Conservation (phyloP, 2,888 invertebrate genomes). For the Malacosoma neustria region DNA sequence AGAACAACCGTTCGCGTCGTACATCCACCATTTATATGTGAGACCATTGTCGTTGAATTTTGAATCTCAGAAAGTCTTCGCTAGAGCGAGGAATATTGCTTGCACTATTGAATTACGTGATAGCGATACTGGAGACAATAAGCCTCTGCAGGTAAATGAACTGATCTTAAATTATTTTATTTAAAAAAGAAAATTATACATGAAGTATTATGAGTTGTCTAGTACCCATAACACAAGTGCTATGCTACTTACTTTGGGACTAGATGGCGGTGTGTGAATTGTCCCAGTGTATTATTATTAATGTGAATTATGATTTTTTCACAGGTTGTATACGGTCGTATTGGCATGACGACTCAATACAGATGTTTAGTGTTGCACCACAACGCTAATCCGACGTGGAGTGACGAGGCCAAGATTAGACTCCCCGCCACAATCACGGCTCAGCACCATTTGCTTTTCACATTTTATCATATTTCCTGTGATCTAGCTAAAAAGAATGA, state of each 20-base stretch:
- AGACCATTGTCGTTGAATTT: constrained; percentile 91
- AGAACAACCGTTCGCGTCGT: constrained; percentile 88
- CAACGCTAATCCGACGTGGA: constrained; percentile 91
- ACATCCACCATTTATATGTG: constrained; percentile 92
- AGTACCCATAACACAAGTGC: no score
- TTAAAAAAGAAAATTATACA: no score
- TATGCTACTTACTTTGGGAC: no score
- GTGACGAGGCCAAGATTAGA: constrained; percentile 94
- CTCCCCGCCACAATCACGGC: constrained; percentile 89
- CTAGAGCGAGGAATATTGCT: constrained; percentile 94
- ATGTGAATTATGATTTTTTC: not conserved
- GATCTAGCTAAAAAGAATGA: constrained; percentile 88
- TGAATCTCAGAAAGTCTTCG: constrained; percentile 93
- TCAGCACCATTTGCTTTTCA: constrained; percentile 94
- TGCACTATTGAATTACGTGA: constrained; percentile 92
- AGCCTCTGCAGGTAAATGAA: constrained; percentile 79
- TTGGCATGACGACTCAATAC: constrained; percentile 77
- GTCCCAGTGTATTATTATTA: not conserved
- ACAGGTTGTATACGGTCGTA: constrained; percentile 59
- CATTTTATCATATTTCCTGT: constrained; percentile 96
- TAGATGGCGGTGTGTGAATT: no score
- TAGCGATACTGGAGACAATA: constrained; percentile 77
- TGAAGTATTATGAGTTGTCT: no score
- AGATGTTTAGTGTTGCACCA: constrained; percentile 92
- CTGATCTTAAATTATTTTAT: not conserved